Percentiles rank a stretch among this genome's conserved stretches.
phyloP scores from a whole-genome alignment of 2,113 vertebrate species.

The Eudorcas thomsonii region DNA sequence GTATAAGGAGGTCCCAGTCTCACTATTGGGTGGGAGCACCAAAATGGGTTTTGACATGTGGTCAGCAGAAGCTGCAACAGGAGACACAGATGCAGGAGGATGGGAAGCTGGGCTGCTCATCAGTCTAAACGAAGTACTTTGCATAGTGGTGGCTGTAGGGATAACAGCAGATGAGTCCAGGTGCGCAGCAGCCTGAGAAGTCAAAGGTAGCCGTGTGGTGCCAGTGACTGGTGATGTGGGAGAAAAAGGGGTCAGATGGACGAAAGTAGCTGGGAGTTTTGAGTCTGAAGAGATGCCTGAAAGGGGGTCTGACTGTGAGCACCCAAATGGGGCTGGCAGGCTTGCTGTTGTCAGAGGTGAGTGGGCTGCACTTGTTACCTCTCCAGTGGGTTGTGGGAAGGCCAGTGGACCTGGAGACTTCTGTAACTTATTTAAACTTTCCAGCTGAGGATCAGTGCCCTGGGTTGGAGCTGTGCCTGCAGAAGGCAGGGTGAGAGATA shows the following conservation, averaged over 20 bases:
- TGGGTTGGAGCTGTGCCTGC: rapidly evolving
- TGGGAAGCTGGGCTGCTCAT: conserved; percentile 41
- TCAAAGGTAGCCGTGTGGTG: rapidly evolving
- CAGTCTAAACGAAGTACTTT: conserved; percentile 33
- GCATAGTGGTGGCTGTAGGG: not conserved
- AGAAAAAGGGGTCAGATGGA: not conserved
- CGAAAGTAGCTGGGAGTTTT: not conserved
- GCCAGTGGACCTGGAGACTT: not conserved
- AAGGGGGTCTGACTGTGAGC: not conserved
- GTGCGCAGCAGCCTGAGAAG: not conserved
- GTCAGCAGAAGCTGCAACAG: conserved; percentile 50
- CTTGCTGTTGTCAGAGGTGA: not conserved
- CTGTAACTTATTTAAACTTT: conserved; percentile 73
- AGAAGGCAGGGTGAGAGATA: not conserved
- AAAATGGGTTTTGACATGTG: conserved; percentile 84
- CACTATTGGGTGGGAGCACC: not conserved
- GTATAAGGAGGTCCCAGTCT: not conserved
- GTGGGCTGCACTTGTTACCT: rapidly evolving
- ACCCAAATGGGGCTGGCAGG: rapidly evolving
- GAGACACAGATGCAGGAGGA: conserved; percentile 69
- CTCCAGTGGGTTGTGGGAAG: not conserved
- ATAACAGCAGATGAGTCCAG: not conserved
- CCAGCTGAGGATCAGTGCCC: not conserved
- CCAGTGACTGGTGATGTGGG: not conserved
- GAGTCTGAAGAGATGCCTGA: conserved; percentile 34